Base-by-base conservation (phyloP, 92 coral and sea anemone genomes). In the Galaxea fascicularis region DNA sequence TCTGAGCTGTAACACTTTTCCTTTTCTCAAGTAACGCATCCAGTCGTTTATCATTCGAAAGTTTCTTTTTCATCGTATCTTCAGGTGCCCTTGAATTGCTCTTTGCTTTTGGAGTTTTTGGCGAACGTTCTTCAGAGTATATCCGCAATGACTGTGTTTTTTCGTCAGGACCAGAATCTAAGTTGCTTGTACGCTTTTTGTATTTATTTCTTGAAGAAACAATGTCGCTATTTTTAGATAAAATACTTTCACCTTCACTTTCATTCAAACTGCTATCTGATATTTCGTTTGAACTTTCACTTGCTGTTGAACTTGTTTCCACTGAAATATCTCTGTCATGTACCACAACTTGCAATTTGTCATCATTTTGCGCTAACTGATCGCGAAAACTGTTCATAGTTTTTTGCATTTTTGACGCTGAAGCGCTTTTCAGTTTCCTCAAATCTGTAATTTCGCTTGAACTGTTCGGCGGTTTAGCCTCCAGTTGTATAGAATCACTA, bases 21-120 rank as follows among this genome's bases (percentile, higher is more conserved):
- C 82, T 85, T 75, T 87, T 89, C 74, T 85, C 94, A 66, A 89
- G 64, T 56, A 95, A 75, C 20, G 98, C 94, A 77, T 87, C 90
- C 10, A 96, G 96, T 85, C 99, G 88, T 73, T 78, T 84, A 39
- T 89, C 91, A 70, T 96, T 94, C 22, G 99, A 96, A 4, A 74
- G 64, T 11, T 79, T 79, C 69, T 85, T 89, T 82, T 94, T 93
- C 10, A 45, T 45, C 15, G 63, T n/a, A 49, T 35, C 80, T 8
- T 59, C 65, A n/a, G 16, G 22, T 17, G 59, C 16, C 14, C 24
- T 22, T 73, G 82, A 45, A 27, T 49, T 45, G 17, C n/a, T 62
- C 10, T 73, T 46, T 24, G 73, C 10, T 15, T 21, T 12, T 28
- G 25, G 27, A 21, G 24, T 18, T 51, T 51, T 46, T 22, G 29